Conservation (phyloP, 1,140 invertebrate species). For the Trissolcus basalis region DNA sequence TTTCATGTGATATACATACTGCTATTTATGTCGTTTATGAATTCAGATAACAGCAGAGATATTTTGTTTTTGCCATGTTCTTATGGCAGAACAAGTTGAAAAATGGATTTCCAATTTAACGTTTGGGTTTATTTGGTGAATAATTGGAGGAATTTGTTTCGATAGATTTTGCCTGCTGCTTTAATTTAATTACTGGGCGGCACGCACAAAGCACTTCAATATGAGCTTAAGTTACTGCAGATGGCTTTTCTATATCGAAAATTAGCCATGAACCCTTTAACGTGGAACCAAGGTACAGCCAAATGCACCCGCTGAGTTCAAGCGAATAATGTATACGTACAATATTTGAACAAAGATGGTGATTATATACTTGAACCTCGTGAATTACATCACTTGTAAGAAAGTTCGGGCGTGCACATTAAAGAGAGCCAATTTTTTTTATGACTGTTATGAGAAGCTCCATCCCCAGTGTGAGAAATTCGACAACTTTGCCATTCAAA, state of each 20-base stretch:
- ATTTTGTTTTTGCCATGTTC: too few species aligned
- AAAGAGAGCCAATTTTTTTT: constrained; percentile 21
- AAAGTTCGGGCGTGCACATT: constrained; percentile 30
- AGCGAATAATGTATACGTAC: constrained; percentile 31
- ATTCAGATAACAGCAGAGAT: too few species aligned
- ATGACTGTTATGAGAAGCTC: constrained; percentile 16
- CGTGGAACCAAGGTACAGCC: constrained; percentile 29
- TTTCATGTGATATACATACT: too few species aligned
- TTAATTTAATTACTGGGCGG: constrained; percentile 58
- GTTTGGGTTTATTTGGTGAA: too few species aligned
- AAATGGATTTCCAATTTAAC: too few species aligned
- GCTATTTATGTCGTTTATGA: too few species aligned
- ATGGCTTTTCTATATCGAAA: constrained; percentile 58
- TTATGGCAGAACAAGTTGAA: too few species aligned
- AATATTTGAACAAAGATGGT: constrained; percentile 40
- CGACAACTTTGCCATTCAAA: constrained; percentile 4
- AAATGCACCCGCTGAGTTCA: constrained; percentile 24
- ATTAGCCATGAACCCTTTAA: constrained; percentile 56
- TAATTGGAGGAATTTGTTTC: constrained; percentile 22
- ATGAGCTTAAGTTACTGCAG: constrained; percentile 58
- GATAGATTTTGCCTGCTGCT: constrained; percentile 47
- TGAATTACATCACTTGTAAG: constrained; percentile 43
- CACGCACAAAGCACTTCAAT: constrained; percentile 48
- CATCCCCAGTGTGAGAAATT: constrained; percentile 7
- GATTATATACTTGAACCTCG: constrained; percentile 39